Base-by-base conservation (phyloP, 2,888 invertebrate genomes). In the Melinaea marsaeus region DNA sequence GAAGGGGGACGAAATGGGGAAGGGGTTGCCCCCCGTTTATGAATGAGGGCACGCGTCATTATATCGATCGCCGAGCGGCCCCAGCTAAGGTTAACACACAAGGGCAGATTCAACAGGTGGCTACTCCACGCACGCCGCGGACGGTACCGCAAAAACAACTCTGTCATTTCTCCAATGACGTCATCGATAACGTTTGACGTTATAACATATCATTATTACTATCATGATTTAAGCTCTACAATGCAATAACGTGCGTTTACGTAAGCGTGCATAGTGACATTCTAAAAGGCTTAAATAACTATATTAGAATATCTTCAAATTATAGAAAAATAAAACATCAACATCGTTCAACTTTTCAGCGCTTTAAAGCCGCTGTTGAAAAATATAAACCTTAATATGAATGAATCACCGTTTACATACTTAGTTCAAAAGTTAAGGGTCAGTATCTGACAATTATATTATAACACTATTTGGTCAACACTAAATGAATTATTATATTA, bases 31-130 rank as follows among this genome's bases (percentile, higher is more conserved):
- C 85, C 86, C 80, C 73, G 67, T 88, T 89, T 83, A 88, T 90
- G 90, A 90, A 90, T 90, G 90, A 83, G 88, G 88, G 74, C 82
- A 81, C 86, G 90, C 90, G 90, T 90, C 90, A 90, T 84, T 76
- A 72, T 79, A 88, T 89, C 85, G 90, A 90, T 79, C 81, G 79
- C 68, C 74, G 66, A 65, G 73, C 72, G 70, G 72, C 74, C 71
- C 63, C 66, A 77, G 77, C 69, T 76, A 78, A 83, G 87, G 88
- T 84, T 85, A 81, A 75, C 83, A 72, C 81, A 81, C 88, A 89
- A 90, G 88, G 90, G 78, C 88, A 74, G 74, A 76, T 77, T 78
- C 88, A 88, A 90, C 89, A 89, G 88, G 89, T 89, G 83, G 76
- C 72, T 75, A 75, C 67, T 75, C 86, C 86, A 88, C 87, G 87